A percentile compares a stretch with the other conserved stretches of the same genome.
Conservation (phyloP, 2,797 vertebrate genomes). For the Cossypha caffra region DNA sequence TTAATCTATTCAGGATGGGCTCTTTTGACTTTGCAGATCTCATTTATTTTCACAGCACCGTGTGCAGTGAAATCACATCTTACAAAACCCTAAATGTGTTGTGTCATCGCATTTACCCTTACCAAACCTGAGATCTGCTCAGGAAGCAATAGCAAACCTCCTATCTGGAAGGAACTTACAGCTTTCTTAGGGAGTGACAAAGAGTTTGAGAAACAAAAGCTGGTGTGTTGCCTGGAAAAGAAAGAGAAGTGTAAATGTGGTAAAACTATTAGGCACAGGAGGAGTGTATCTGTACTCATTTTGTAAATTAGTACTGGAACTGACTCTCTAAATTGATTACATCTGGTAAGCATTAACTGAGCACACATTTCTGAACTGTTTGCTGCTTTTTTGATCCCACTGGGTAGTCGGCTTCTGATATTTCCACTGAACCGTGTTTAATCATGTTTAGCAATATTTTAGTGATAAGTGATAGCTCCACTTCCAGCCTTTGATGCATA, state of each 20-base stretch:
- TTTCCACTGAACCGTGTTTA: conserved; percentile 56
- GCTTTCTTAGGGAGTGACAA: not conserved
- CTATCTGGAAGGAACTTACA: not conserved
- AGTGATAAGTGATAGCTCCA: conserved; percentile 55
- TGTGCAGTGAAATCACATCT: not conserved
- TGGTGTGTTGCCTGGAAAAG: not conserved
- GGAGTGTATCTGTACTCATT: conserved; percentile 2
- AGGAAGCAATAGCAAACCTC: not conserved
- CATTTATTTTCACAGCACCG: not conserved
- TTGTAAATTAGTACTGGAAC: conserved; percentile 39
- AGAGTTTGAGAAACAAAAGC: not conserved
- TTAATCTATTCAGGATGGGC: not conserved
- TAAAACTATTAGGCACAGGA: conserved; percentile 14
- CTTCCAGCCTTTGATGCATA: conserved; percentile 55
- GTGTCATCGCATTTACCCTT: not conserved
- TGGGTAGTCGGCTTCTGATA: conserved; percentile 52
- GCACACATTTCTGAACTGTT: conserved; percentile 42
- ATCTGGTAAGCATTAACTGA: conserved; percentile 54
- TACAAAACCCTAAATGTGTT: not conserved
- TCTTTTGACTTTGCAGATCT: not conserved
- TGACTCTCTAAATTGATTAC: conserved; percentile 39
- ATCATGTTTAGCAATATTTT: conserved; percentile 65
- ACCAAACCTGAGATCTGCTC: not conserved
- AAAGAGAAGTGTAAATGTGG: not conserved
- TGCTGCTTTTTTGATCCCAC: conserved; percentile 53